phyloP scores from a whole-genome alignment of 2,888 invertebrate genomes.

The Smittia aterrima region DNA sequence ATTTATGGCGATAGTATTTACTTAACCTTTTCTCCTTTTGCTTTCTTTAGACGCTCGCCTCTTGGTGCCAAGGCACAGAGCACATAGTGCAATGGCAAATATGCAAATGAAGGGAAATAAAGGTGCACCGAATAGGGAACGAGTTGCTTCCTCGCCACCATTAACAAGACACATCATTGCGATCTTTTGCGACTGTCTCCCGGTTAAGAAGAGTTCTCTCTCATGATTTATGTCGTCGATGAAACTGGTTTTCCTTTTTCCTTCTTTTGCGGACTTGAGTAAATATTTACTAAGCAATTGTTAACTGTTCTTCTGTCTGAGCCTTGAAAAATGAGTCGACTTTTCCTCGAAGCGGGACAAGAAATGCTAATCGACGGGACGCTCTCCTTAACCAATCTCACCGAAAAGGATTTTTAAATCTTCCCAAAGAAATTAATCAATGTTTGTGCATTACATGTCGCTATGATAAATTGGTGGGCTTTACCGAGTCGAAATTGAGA shows the following conservation, averaged over 20 bases:
- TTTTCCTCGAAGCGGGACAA: conserved; percentile 15
- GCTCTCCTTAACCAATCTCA: not conserved
- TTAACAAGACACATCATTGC: conserved; percentile 17
- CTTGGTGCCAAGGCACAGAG: conserved; percentile 18
- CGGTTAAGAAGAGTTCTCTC: not conserved
- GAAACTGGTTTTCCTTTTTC: conserved; percentile 33
- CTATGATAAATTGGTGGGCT: conserved; percentile 38
- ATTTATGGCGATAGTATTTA: conserved; percentile 36
- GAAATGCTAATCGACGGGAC: not conserved
- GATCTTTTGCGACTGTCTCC: not conserved
- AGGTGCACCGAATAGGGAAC: conserved; percentile 12
- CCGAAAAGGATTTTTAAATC: conserved; percentile 20
- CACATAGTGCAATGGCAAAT: not conserved
- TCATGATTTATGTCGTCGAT: conserved; percentile 31
- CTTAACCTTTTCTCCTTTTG: conserved; percentile 36
- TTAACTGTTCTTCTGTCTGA: conserved; percentile 19
- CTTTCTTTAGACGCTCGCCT: conserved; percentile 8
- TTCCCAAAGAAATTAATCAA: conserved; percentile 31
- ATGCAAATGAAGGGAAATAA: conserved; percentile 19
- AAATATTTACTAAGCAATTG: conserved; percentile 38
- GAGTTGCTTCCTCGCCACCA: not conserved
- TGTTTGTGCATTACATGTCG: conserved; percentile 17
- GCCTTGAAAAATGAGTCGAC: not conserved
- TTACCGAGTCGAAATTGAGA: conserved; percentile 7
- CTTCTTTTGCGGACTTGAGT: conserved; percentile 4